phyloP scores from a whole-genome alignment of 2,888 invertebrate genomes.

The Pterostichus niger region DNA sequence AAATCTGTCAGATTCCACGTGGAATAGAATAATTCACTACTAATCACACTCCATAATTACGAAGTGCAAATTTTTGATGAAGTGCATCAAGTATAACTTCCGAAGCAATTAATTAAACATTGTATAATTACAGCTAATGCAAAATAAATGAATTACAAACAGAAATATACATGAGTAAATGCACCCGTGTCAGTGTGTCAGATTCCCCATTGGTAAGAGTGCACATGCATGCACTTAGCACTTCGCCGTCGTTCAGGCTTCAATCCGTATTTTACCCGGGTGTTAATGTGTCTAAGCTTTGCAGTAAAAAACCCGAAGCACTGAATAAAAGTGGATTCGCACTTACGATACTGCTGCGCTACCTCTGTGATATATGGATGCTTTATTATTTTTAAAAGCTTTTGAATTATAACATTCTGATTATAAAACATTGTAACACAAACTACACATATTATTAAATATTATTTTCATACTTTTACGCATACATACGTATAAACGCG shows the following conservation, averaged over 20 bases:
- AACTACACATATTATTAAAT: neutral
- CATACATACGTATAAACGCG: too few relatives aligned
- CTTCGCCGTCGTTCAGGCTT: neutral
- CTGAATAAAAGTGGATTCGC: slow-evolving; percentile 25
- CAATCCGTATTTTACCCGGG: slow-evolving; percentile 9
- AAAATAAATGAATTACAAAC: slow-evolving; percentile 45
- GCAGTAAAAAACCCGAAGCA: slow-evolving; percentile 10
- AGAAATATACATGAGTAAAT: slow-evolving; percentile 32
- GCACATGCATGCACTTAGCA: slow-evolving; percentile 22
- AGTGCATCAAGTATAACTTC: neutral
- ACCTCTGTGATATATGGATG: slow-evolving; percentile 21
- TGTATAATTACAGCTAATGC: slow-evolving; percentile 26
- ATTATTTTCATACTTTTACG: too few relatives aligned
- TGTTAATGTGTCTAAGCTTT: slow-evolving; percentile 30
- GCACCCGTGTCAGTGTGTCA: too few relatives aligned
- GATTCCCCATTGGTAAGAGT: neutral
- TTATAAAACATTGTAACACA: slow-evolving; percentile 20
- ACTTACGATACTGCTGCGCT: slow-evolving; percentile 2
- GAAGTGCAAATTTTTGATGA: slow-evolving; percentile 32
- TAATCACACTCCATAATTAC: slow-evolving; percentile 36
- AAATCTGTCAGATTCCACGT: neutral
- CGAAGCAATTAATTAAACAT: slow-evolving; percentile 1
- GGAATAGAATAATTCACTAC: neutral
- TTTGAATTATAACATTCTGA: neutral
- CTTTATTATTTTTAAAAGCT: slow-evolving; percentile 42